These are phyloP conservation scores for Diadegma fenestrale DNA, from an alignment of 2,888 invertebrate genomes.

Conservation along the genomic window DNA sequence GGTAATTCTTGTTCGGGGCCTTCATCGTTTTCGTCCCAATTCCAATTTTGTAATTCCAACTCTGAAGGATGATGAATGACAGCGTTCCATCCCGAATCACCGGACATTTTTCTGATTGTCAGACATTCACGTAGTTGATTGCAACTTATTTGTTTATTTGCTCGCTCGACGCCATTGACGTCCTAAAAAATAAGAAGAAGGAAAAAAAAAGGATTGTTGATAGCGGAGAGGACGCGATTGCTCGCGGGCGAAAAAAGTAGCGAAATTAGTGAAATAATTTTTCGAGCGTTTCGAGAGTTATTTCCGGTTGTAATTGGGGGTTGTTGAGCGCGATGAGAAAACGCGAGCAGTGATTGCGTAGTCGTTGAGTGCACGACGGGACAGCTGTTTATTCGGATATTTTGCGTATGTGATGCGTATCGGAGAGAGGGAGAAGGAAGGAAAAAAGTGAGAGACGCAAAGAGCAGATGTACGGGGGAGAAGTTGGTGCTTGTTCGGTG, in stretches of 20 bases:
- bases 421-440: background rate
- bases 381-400: slow-evolving; percentile 78
- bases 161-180: background rate
- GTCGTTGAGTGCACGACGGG: slow-evolving; percentile 65
- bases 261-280: too few species aligned
- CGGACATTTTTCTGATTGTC: slow-evolving; percentile 83
- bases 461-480: slow-evolving; percentile 77
- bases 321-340: slow-evolving; percentile 50
- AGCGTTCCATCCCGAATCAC: slow-evolving; percentile 86
- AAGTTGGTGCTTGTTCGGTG: background rate
- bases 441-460: background rate
- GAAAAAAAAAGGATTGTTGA: background rate
- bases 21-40: slow-evolving; percentile 86
- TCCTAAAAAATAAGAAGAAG: background rate
- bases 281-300: slow-evolving; percentile 23
- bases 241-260: background rate
- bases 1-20: slow-evolving; percentile 88
- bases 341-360: slow-evolving; percentile 52
- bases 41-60: slow-evolving; percentile 83
- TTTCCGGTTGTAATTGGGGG: slow-evolving; percentile 33
- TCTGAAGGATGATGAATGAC: slow-evolving; percentile 87
- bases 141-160: slow-evolving; percentile 61
- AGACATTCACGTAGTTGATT: slow-evolving; percentile 81
- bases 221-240: too few species aligned
- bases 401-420: slow-evolving; percentile 23